A percentile compares a stretch with the other conserved stretches of the same genome.
Evolutionary conservation across 2,797 vertebrate species (phyloP).

Genomic region (Tragopan temminckii): DNA sequence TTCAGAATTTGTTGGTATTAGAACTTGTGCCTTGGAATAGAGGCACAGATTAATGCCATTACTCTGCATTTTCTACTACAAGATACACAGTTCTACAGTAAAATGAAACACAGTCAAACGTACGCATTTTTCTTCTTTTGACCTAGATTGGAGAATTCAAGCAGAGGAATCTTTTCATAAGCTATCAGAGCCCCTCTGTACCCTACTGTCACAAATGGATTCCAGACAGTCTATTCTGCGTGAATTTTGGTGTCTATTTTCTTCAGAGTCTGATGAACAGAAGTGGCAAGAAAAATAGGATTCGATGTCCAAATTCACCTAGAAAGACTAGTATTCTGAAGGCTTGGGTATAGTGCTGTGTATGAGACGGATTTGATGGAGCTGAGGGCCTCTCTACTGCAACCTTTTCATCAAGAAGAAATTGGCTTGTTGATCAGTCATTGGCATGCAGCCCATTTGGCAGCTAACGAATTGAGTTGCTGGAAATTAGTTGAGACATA

Average conservation of each 20-base stretch:
- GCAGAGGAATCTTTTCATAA: background rate
- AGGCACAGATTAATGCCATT: background rate
- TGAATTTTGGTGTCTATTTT: background rate
- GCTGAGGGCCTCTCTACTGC: conserved; percentile 38
- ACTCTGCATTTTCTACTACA: background rate
- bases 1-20: background rate
- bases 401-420: conserved; percentile 72
- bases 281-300: conserved; percentile 24
- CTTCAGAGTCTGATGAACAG: conserved; percentile 6
- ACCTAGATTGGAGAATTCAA: background rate
- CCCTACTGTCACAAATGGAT: background rate
- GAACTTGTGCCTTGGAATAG: background rate
- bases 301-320: conserved; percentile 22
- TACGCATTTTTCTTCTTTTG: background rate
- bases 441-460: conserved; percentile 70
- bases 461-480: conserved; percentile 70
- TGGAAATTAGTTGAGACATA: conserved; percentile 79
- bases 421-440: conserved; percentile 65
- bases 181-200: background rate
- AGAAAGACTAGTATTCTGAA: conserved; percentile 65
- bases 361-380: conserved; percentile 45
- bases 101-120: background rate
- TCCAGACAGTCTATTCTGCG: background rate
- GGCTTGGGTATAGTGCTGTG: background rate
- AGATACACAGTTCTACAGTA: background rate